Percentiles rank a stretch among this genome's conserved stretches.
Evolutionary conservation across 2,888 invertebrate genomes (phyloP).

Genomic region (Ypsolopha scabrella): DNA sequence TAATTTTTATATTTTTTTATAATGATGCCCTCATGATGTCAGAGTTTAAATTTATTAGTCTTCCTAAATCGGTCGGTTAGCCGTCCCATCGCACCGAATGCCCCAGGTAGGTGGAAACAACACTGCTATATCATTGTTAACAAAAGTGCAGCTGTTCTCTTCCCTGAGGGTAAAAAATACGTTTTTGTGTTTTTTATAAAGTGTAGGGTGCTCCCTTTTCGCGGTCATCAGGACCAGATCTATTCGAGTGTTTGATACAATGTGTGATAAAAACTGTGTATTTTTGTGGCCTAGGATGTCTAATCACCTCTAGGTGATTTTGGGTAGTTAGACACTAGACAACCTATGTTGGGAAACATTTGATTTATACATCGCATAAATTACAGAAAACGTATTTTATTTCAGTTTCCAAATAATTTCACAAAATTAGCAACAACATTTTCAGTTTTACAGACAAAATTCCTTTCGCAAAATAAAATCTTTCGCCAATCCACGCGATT

Average conservation of each 20-base stretch:
- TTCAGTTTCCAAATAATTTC: too few species aligned
- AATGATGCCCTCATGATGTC: too few species aligned
- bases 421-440: too few species aligned
- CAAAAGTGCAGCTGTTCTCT: constrained; percentile 64
- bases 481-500: too few species aligned
- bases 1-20: not conserved
- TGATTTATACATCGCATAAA: too few species aligned
- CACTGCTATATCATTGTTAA: constrained; percentile 66
- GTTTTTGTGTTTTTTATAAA: constrained; percentile 48
- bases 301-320: not conserved
- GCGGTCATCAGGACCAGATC: constrained; percentile 56
- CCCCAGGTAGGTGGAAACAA: constrained; percentile 55
- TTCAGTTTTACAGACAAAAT: too few species aligned
- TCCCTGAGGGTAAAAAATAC: constrained; percentile 63
- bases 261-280: constrained; percentile 11
- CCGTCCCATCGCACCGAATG: constrained; percentile 45
- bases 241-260: constrained; percentile 33
- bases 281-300: not conserved
- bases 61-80: constrained; percentile 27
- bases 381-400: too few species aligned
- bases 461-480: too few species aligned
- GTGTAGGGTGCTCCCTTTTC: constrained; percentile 40
- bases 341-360: too few species aligned
- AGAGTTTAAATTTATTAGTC: constrained; percentile 10
- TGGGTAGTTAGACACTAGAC: too few species aligned